Evolutionary conservation across 92 coral and sea anemone genomes (phyloP).

Genomic region (Palythoa caribaeorum): DNA sequence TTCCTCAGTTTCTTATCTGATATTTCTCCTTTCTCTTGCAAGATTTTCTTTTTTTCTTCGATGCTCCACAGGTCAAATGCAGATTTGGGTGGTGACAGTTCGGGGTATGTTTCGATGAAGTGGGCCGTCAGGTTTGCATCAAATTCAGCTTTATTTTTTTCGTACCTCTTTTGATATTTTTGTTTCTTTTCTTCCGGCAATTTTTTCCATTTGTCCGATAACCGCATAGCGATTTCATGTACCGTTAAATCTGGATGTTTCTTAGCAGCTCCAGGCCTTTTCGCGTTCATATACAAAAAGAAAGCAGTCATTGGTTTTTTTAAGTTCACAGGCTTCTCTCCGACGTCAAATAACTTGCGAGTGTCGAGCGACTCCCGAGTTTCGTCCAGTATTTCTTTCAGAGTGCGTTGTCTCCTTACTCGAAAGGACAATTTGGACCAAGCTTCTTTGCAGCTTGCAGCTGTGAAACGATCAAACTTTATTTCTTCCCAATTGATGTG

Average conservation of each 20-base stretch:
- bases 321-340: neutral
- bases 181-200: conserved; percentile 67
- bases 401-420: conserved; percentile 68
- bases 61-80: conserved; percentile 74
- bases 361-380: neutral
- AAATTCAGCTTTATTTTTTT: conserved; percentile 51
- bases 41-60: conserved; percentile 40
- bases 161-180: conserved; percentile 60
- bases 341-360: neutral
- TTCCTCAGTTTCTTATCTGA: conserved; percentile 69
- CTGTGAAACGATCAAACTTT: conserved; percentile 42
- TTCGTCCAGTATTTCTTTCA: conserved; percentile 67
- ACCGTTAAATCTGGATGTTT: conserved; percentile 53
- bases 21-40: conserved; percentile 56
- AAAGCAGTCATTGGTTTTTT: conserved; percentile 62
- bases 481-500: conserved; percentile 61
- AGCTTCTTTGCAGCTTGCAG: conserved; percentile 48
- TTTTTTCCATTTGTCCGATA: conserved; percentile 67
- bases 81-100: conserved; percentile 57
- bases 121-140: conserved; percentile 52
- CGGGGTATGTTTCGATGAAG: conserved; percentile 53
- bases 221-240: conserved; percentile 41
- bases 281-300: conserved; percentile 43
- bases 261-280: conserved; percentile 37
- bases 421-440: conserved; percentile 52